Conservation (phyloP, 1,140 invertebrate genomes). For the Mamestra configurata region DNA sequence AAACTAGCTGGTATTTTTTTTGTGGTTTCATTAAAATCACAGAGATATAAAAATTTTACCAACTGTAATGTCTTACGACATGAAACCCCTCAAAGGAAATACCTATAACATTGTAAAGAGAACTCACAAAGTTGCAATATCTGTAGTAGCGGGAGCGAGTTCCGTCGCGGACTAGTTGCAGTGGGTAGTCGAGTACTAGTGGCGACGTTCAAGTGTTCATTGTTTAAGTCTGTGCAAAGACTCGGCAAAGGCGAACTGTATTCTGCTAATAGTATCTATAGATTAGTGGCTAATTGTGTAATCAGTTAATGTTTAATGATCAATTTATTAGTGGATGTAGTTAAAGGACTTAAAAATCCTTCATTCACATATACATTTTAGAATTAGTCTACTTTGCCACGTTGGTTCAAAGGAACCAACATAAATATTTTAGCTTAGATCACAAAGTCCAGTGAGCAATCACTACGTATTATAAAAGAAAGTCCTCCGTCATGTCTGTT, state of each 20-base stretch:
- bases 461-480: too few relatives aligned
- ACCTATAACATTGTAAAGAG: background rate
- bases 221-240: background rate
- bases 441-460: background rate
- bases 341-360: too few relatives aligned
- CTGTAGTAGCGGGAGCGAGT: background rate
- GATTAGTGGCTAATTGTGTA: background rate
- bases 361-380: too few relatives aligned
- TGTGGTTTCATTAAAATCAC: background rate
- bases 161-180: background rate
- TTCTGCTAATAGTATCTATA: background rate
- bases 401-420: too few relatives aligned
- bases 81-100: background rate
- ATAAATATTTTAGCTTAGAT: background rate
- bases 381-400: too few relatives aligned
- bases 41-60: background rate
- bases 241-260: background rate
- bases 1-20: too few relatives aligned
- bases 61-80: background rate
- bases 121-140: conserved; percentile 1
- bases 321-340: too few relatives aligned
- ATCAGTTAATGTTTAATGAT: too few relatives aligned
- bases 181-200: background rate
- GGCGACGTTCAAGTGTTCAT: background rate
- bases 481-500: too few relatives aligned